Conservation (phyloP, 1,140 invertebrate genomes). For the Drosophila santomea region DNA sequence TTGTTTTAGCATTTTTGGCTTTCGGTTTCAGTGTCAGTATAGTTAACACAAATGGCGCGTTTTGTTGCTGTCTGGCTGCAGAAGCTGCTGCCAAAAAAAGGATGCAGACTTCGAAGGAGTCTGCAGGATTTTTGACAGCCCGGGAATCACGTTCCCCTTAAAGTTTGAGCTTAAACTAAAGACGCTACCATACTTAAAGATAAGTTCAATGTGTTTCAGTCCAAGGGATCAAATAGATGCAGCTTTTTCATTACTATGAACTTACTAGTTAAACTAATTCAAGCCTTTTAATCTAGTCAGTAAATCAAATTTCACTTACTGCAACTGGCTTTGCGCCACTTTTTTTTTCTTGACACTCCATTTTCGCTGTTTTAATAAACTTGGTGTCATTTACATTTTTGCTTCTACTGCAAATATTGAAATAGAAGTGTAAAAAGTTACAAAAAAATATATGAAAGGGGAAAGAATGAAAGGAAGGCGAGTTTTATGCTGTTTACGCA, state of each 20-base stretch:
- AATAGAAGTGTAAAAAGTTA: neutral
- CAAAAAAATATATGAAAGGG: slow-evolving; percentile 1
- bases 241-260: neutral
- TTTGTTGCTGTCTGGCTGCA: slow-evolving; percentile 25
- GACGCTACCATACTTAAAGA: too few relatives aligned
- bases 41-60: slow-evolving; percentile 24
- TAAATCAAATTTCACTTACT: neutral
- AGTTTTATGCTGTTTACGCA: slow-evolving; percentile 77
- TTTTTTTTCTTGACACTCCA: neutral
- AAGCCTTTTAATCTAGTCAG: neutral
- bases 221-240: too few relatives aligned
- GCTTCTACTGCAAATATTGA: slow-evolving; percentile 30
- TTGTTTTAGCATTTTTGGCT: slow-evolving; percentile 28
- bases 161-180: neutral
- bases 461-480: slow-evolving; percentile 1
- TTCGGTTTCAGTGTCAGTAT: slow-evolving; percentile 48
- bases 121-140: slow-evolving; percentile 9
- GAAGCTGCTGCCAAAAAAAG: slow-evolving; percentile 10
- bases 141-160: slow-evolving; percentile 10
- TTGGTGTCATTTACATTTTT: slow-evolving; percentile 34
- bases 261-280: neutral
- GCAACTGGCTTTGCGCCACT: neutral
- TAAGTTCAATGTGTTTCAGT: too few relatives aligned
- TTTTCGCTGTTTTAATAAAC: slow-evolving; percentile 20
- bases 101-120: slow-evolving; percentile 4